A percentile compares a stretch with the other conserved stretches of the same genome.
These are phyloP conservation scores for Xenopus laevis DNA, from an alignment of 2,113 vertebrate genomes.

Conservation along the genomic window DNA sequence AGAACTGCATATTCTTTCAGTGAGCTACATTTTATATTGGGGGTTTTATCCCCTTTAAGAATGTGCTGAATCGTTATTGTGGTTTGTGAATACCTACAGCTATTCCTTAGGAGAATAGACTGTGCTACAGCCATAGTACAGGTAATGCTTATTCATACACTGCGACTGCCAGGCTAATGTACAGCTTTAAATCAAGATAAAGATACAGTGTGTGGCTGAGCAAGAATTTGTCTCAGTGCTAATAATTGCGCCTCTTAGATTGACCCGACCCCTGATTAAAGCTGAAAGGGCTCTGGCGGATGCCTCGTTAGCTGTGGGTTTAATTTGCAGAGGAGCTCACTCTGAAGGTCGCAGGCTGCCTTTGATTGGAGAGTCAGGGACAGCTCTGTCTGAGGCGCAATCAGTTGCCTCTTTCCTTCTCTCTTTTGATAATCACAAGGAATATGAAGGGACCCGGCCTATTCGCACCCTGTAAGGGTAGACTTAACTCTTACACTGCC, in stretches of 20 bases:
- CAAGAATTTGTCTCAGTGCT: not conserved
- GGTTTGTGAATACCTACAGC: no score
- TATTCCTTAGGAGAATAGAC: no score
- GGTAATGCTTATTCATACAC: no score
- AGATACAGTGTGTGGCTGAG: not conserved
- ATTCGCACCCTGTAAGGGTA: not conserved
- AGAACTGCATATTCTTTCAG: no score
- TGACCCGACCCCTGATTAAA: conserved; percentile 44
- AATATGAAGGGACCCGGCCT: conserved; percentile 14
- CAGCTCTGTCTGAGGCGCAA: conserved; percentile 33
- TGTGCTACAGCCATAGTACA: no score
- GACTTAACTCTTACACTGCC: conserved; percentile 6
- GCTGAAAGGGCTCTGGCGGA: conserved; percentile 30
- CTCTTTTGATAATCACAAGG: conserved; percentile 31
- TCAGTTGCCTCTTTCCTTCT: conserved; percentile 9
- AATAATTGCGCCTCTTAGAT: conserved; percentile 40
- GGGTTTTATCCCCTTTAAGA: no score
- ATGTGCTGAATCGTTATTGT: no score
- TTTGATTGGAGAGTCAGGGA: conserved; percentile 44
- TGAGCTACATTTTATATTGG: no score
- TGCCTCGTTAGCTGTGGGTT: conserved; percentile 39
- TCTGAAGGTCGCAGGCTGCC: conserved; percentile 36
- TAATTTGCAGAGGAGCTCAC: conserved; percentile 36
- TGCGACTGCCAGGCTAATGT: not conserved
- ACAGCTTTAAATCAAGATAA: not conserved